A percentile compares a stretch with the other conserved stretches of the same genome.
These are phyloP conservation scores for Heliothis subflexa DNA, from an alignment of 1,140 invertebrate genomes.

Conservation along the genomic window DNA sequence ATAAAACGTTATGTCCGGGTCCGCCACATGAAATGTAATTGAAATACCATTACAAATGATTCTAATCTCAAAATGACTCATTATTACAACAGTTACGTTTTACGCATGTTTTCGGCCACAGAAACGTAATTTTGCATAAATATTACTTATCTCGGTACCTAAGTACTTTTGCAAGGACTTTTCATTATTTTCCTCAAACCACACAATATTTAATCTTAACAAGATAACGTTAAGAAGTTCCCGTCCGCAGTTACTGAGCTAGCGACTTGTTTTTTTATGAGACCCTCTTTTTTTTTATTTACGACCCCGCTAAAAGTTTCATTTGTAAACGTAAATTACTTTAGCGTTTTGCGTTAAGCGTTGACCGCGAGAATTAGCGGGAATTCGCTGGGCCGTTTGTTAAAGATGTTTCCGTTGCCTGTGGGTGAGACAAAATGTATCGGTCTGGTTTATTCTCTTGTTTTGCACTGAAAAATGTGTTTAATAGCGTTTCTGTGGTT, in stretches of 20 bases:
- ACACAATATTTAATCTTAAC: conserved; percentile 32
- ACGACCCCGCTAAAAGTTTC: conserved; percentile 44
- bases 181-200: conserved; percentile 7
- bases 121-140: too few species aligned
- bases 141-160: too few species aligned
- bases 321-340: conserved; percentile 47
- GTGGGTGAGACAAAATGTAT: conserved; percentile 24
- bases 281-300: conserved; percentile 38
- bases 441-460: conserved; percentile 14
- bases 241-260: conserved; percentile 27
- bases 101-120: too few species aligned
- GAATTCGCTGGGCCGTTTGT: conserved; percentile 40
- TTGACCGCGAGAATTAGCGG: conserved; percentile 45
- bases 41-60: too few species aligned
- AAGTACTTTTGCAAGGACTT: background rate
- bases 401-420: conserved; percentile 39
- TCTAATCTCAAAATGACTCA: too few species aligned
- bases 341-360: conserved; percentile 42
- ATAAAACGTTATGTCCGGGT: too few species aligned
- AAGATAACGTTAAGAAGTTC: conserved; percentile 44
- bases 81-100: too few species aligned
- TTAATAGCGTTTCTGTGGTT: background rate
- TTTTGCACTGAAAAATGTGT: background rate
- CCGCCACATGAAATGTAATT: too few species aligned
- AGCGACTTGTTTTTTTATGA: conserved; percentile 41